Percentiles rank a stretch among this genome's conserved stretches.
Conservation (phyloP, 2,888 invertebrate genomes). For the Epiperipatus broadwayi region DNA sequence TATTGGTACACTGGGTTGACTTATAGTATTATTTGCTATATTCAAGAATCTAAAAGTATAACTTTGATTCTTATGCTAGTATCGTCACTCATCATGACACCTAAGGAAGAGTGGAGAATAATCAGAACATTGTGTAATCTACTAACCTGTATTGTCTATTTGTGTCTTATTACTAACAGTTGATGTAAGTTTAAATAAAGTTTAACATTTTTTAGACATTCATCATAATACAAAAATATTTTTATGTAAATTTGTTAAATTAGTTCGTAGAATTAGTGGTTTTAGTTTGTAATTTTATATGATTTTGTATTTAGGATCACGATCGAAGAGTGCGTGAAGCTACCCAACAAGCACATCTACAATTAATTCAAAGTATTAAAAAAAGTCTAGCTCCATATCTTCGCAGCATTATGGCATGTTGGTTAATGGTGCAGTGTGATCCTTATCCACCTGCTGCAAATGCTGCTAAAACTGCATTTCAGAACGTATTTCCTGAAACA, state of each 20-base stretch:
- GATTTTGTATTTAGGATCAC: conserved; percentile 36
- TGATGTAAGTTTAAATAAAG: not conserved
- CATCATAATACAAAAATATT: conserved; percentile 15
- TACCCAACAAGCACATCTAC: conserved; percentile 48
- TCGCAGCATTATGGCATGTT: conserved; percentile 52
- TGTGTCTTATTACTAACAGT: not conserved
- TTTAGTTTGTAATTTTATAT: not conserved
- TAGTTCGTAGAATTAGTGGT: too few species aligned
- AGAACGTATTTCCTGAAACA: conserved; percentile 50
- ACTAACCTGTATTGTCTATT: not conserved
- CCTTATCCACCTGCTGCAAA: conserved; percentile 62
- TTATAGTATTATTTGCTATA: too few species aligned
- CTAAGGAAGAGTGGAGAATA: too few species aligned
- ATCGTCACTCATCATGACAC: too few species aligned
- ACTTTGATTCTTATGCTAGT: too few species aligned
- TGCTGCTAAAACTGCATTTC: conserved; percentile 45
- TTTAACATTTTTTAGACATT: not conserved
- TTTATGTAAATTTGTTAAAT: conserved; percentile 3
- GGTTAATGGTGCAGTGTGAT: conserved; percentile 69
- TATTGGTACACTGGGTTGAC: too few species aligned
- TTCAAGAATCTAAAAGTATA: too few species aligned
- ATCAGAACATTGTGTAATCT: too few species aligned
- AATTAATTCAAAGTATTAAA: conserved; percentile 42
- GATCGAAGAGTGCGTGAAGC: conserved; percentile 67
- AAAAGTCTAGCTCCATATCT: conserved; percentile 58